phyloP scores from a whole-genome alignment of 1,140 invertebrate species.

The Proctacanthus coquilletti region DNA sequence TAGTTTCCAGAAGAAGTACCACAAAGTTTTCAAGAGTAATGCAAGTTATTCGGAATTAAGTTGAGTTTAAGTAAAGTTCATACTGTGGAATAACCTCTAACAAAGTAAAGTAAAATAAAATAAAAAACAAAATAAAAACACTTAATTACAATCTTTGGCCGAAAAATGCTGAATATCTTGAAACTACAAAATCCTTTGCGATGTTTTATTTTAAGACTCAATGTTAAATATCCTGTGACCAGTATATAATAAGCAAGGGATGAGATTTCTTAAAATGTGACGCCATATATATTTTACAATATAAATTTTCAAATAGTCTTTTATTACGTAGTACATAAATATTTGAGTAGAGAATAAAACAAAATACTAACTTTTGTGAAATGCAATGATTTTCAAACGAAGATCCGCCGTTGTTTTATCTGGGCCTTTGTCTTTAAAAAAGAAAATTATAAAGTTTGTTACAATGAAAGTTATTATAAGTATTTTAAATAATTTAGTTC shows the following conservation, averaged over 20 bases:
- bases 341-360: neutral
- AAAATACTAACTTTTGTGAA: conserved; percentile 1
- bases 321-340: neutral
- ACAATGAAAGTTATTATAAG: neutral
- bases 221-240: neutral
- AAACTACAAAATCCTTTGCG: neutral
- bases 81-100: too few relatives aligned
- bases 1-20: too few relatives aligned
- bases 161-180: too few relatives aligned
- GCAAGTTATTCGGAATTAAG: too few relatives aligned
- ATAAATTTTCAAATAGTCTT: neutral
- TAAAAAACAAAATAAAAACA: too few relatives aligned
- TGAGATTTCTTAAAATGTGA: neutral
- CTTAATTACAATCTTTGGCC: too few relatives aligned
- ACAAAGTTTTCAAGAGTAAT: too few relatives aligned
- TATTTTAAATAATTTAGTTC: neutral
- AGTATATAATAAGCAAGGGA: neutral
- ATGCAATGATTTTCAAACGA: neutral
- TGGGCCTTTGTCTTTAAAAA: neutral
- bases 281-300: neutral
- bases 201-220: neutral
- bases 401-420: neutral
- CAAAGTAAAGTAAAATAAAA: too few relatives aligned
- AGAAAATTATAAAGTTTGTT: neutral
- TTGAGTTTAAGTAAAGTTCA: too few relatives aligned